phyloP scores from a whole-genome alignment of 2,797 vertebrate species.

The Melanotaenia pygmaea region DNA sequence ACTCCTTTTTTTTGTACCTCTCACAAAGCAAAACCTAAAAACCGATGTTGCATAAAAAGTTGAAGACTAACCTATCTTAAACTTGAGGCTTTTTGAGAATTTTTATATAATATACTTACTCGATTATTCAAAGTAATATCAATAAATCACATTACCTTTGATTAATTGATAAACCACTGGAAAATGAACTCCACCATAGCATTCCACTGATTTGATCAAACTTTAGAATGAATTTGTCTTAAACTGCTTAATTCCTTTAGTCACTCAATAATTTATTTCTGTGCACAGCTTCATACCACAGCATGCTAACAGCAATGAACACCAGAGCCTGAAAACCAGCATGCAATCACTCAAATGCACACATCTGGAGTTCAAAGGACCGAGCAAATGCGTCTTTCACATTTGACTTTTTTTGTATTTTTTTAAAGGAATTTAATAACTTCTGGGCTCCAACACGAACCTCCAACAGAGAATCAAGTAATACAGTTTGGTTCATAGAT shows the following conservation, averaged over 20 bases:
- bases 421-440: constrained; percentile 22
- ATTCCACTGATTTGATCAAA: not conserved
- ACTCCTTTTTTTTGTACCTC: too few species aligned
- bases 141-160: not conserved
- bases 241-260: constrained; percentile 19
- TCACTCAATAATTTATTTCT: constrained; percentile 59
- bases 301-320: constrained; percentile 51
- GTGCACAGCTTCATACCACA: constrained; percentile 50
- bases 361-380: constrained; percentile 39
- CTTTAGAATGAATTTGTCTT: not conserved
- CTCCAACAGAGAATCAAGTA: constrained; percentile 20
- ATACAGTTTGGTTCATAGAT: constrained; percentile 41
- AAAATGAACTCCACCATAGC: not conserved
- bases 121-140: not conserved
- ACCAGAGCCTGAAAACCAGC: constrained; percentile 52
- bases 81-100: not conserved
- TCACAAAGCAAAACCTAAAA: not conserved
- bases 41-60: not conserved
- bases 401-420: constrained; percentile 25
- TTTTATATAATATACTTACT: not conserved
- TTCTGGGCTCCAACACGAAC: constrained; percentile 16
- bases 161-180: not conserved
- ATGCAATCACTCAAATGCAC: constrained; percentile 48
- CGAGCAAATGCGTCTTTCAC: constrained; percentile 29
- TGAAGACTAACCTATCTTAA: not conserved